Evolutionary conservation across 1,140 invertebrate genomes (phyloP), one percentile per base, ranked within the genome.

Genomic region (Rhyacophila brunnea): DNA sequence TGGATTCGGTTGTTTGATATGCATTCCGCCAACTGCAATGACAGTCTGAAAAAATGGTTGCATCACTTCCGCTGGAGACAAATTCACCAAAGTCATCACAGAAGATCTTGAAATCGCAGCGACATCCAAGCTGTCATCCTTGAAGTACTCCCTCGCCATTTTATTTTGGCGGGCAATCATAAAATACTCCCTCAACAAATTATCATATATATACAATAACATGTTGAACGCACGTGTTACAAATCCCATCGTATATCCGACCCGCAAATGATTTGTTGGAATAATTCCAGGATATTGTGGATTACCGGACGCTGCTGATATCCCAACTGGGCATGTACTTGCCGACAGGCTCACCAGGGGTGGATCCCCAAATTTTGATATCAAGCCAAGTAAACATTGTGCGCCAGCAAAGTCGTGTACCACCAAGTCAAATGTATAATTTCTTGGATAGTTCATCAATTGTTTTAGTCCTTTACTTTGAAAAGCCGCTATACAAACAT

Each of bases 21-120:
- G 81, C 6, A 83, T 60, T 0, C 81, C 82, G 17, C 80, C 81
- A 4, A 84, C 74, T 64, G 80, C 74, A 14, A 84, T 73, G 0
- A 83, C 69, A 63, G 80, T 78, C n/a, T 81, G 62, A 40, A 56
- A 64, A 13, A 64, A 54, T 9, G 62, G 62, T 19, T 58, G 53
- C 58, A 64, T 58, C 35, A 60, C 58, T 48, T 64, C 62, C 15
- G 38, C 48, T 10, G 62, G 62, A 2, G 54, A 15, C 14, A 64
- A 48, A 43, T 64, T 64, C 11, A 64, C 62, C 0, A 64, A 44
- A 40, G 53, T 60, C 3, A 64, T 35, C 15, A 47, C 9, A 11
- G 58, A 60, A 6, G 62, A 64, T 36, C 48, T 60, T 6, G 53
- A 58, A 14, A 64, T 64, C 3, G 42, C 49, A 6, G 14, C 43